These are phyloP conservation scores for Zelostemma sp. DNA, from an alignment of 1,140 invertebrate species.

Conservation along the genomic window DNA sequence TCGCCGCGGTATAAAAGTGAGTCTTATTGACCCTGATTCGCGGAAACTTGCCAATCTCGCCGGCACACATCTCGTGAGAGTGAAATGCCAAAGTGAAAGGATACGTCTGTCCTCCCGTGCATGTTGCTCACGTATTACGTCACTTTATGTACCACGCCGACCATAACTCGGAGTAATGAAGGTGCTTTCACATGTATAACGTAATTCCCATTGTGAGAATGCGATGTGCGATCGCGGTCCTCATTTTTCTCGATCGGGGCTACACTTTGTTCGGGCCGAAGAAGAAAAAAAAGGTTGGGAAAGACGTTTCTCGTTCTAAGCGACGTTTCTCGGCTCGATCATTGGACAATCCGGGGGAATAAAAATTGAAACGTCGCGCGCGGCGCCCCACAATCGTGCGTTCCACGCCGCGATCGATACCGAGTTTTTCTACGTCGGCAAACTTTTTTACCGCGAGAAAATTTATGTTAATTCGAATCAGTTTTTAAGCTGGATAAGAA, in stretches of 20 bases:
- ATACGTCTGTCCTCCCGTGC: conserved; percentile 57
- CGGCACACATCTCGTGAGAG: conserved; percentile 56
- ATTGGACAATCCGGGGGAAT: too few species aligned
- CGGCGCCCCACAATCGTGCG: conserved; percentile 6
- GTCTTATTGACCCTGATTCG: conserved; percentile 50
- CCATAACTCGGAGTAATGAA: conserved; percentile 51
- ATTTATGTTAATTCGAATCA: too few species aligned
- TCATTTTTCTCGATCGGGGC: conserved; percentile 15
- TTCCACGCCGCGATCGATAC: conserved; percentile 3
- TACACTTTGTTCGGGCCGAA: too few species aligned
- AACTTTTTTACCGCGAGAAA: too few species aligned
- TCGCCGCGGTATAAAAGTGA: conserved; percentile 32
- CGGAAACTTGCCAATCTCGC: conserved; percentile 55
- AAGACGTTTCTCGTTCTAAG: too few species aligned
- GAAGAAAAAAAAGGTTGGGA: too few species aligned
- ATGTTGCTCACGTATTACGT: conserved; percentile 57
- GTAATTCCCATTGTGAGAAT: conserved; percentile 39
- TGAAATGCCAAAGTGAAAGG: conserved; percentile 66
- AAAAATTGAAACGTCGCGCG: too few species aligned
- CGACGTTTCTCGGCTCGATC: too few species aligned
- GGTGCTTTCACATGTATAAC: conserved; percentile 47
- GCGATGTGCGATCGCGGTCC: conserved; percentile 27
- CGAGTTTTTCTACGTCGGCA: too few species aligned
- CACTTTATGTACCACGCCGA: conserved; percentile 49
- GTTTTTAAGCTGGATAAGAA: too few species aligned